These are phyloP conservation scores for Linnaemya tessellans DNA, from an alignment of 2,888 invertebrate genomes.

Conservation along the genomic window DNA sequence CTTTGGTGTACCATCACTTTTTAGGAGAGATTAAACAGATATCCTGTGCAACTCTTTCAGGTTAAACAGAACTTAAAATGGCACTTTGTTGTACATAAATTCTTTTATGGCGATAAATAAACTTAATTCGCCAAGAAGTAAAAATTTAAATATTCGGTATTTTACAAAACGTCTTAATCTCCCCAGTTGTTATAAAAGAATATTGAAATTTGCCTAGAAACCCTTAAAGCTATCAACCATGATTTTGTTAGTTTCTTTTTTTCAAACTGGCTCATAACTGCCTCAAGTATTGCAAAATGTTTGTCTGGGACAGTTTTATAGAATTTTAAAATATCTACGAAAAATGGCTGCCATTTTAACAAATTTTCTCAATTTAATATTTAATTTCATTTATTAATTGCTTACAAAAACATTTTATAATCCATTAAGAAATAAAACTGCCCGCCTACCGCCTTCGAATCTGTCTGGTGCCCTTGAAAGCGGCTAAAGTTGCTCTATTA, in stretches of 20 bases:
- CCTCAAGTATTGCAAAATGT: not conserved
- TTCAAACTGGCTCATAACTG: not conserved
- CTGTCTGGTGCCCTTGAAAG: constrained; percentile 7
- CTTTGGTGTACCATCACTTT: too few species aligned
- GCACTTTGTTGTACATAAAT: too few species aligned
- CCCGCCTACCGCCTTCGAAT: not conserved
- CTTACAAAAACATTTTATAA: constrained; percentile 14
- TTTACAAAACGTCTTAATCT: too few species aligned
- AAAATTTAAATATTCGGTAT: too few species aligned
- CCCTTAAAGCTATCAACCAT: constrained; percentile 1
- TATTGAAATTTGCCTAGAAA: not conserved
- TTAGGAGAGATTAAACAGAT: too few species aligned
- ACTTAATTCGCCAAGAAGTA: too few species aligned
- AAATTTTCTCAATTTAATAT: not conserved
- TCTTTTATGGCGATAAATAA: too few species aligned
- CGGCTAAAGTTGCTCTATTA: constrained; percentile 7
- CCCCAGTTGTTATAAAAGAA: not conserved
- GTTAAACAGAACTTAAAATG: too few species aligned
- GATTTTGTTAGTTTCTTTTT: not conserved
- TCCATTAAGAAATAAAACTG: not conserved
- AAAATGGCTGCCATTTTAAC: not conserved
- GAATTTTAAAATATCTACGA: not conserved
- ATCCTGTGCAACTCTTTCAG: too few species aligned
- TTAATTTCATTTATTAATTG: not conserved
- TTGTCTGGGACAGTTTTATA: not conserved